phyloP scores from a whole-genome alignment of 2,113 vertebrate genomes.

The Festucalex cinctus region DNA sequence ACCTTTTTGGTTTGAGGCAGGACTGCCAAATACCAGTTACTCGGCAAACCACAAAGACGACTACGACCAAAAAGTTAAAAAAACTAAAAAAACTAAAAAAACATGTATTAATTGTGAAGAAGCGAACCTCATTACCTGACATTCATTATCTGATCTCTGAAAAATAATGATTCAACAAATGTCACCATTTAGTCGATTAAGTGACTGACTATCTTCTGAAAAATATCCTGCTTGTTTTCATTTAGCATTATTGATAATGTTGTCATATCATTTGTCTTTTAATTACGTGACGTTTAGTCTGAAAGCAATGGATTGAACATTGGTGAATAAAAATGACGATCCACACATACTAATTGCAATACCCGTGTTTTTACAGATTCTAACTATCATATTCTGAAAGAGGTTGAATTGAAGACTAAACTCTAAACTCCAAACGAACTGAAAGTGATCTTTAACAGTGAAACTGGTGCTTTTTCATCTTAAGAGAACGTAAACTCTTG shows the following conservation, averaged over 20 bases:
- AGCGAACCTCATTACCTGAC: slow-evolving; percentile 40
- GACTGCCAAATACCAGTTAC: not conserved
- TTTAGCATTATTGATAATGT: slow-evolving; percentile 45
- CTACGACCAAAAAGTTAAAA: not conserved
- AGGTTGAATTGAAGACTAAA: too few species aligned
- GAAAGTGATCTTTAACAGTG: too few species aligned
- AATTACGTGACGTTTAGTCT: slow-evolving; percentile 12
- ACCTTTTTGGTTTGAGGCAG: slow-evolving; percentile 1
- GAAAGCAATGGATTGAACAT: slow-evolving; percentile 26
- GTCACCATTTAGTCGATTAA: slow-evolving; percentile 19
- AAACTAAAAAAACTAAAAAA: slow-evolving; percentile 1
- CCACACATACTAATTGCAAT: not conserved
- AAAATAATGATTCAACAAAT: slow-evolving; percentile 48
- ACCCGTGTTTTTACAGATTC: too few species aligned
- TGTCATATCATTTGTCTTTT: slow-evolving; percentile 40
- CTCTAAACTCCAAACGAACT: too few species aligned
- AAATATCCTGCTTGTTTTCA: slow-evolving; percentile 47
- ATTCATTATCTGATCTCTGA: slow-evolving; percentile 41
- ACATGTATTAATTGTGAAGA: slow-evolving; percentile 24
- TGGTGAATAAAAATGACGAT: slow-evolving; percentile 35
- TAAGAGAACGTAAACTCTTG: too few species aligned
- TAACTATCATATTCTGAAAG: too few species aligned
- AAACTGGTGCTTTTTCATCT: too few species aligned
- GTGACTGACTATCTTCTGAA: slow-evolving; percentile 27
- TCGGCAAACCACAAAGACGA: not conserved